phyloP scores from a whole-genome alignment of 2,888 invertebrate genomes.

The Germaria angustata region DNA sequence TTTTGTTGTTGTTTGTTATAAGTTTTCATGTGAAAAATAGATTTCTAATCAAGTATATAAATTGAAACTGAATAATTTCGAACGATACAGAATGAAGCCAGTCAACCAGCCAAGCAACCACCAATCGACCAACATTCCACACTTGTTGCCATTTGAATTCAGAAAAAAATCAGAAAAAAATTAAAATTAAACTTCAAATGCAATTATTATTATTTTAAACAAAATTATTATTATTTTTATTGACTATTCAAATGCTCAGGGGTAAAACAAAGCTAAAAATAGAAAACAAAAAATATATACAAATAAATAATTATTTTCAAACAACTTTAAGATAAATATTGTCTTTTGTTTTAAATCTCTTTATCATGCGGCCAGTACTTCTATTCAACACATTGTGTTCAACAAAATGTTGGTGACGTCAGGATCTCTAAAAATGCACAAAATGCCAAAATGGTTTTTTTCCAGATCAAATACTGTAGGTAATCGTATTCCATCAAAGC shows the following conservation, averaged over 20 bases:
- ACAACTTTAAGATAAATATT: conserved; percentile 49
- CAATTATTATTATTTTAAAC: conserved; percentile 52
- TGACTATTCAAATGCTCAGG: conserved; percentile 42
- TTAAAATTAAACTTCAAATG: conserved; percentile 40
- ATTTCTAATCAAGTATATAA: conserved; percentile 51
- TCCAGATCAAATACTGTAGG: no score
- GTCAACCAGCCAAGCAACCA: conserved; percentile 3
- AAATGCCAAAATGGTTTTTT: no score
- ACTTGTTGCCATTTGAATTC: conserved; percentile 51
- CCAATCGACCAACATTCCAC: conserved; percentile 51
- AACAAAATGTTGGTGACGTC: neutral
- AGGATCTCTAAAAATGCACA: neutral
- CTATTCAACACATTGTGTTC: neutral
- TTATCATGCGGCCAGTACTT: neutral
- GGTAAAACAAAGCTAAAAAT: conserved; percentile 51
- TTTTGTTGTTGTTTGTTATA: conserved; percentile 1
- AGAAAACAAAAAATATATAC: conserved; percentile 15
- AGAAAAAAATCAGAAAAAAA: neutral
- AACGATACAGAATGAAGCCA: conserved; percentile 21
- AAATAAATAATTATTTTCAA: conserved; percentile 50
- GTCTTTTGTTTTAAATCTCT: conserved; percentile 30
- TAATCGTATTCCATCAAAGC: no score
- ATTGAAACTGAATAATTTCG: conserved; percentile 50
- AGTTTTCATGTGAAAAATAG: conserved; percentile 38
- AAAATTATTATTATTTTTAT: conserved; percentile 45